Evolutionary conservation across 2,888 invertebrate genomes (phyloP), one percentile per base, ranked within the genome.

Genomic region (Lasioglossum calceatum): DNA sequence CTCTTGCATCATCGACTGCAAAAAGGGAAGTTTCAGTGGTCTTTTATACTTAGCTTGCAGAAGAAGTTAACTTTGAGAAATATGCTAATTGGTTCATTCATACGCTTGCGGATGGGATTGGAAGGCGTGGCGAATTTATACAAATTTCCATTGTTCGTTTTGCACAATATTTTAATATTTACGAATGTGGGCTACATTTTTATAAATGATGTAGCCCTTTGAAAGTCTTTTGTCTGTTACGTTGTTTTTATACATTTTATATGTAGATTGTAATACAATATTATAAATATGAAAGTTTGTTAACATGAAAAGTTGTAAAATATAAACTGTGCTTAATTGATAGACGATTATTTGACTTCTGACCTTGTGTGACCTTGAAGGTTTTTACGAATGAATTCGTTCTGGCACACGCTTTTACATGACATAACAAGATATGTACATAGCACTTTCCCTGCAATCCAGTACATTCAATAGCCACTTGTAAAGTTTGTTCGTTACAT

Each of bases 51-150:
- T 44, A 14, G 58, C 58, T n/a, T n/a, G 10, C 58, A n/a, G 58
- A 58, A 58, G 58, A 58, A 58, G 58, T 58, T 58, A n/a, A 58
- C 58, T n/a, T 58, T 2, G 12, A n/a, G 58, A 58, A 58, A n/a
- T 58, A 58, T 58, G 58, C 58, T 58, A 58, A 58, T 58, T n/a
- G 58, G n/a, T 58, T 58, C n/a, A n/a, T 58, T 58, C 10, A 58
- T 58, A 58, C 58, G 10, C 58, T 58, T 12, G 58, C n/a, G 58
- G 58, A 12, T n/a, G n/a, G 58, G 12, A n/a, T 58, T 58, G 4
- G 4, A n/a, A n/a, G 4, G 58, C 23, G n/a, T n/a, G 58, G n/a
- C n/a, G 58, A 58, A 58, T 58, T 58, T 10, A 58, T 58, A 58
- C 10, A 58, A 58, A 54, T 54, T 54, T 54, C n/a, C 54, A 54